Conservation (phyloP, 2,888 invertebrate genomes). For the Orgyia antiqua region DNA sequence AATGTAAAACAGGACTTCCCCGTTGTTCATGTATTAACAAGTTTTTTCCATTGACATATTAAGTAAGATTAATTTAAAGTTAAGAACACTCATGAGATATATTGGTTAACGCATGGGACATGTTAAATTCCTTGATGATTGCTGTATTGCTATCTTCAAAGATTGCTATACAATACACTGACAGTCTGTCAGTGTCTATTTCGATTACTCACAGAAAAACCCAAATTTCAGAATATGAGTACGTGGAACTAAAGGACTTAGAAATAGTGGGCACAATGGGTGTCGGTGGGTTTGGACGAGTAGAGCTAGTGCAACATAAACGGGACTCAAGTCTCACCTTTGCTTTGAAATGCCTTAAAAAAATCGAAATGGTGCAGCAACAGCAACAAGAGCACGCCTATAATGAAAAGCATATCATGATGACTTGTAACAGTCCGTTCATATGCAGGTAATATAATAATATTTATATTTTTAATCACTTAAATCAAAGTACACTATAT, state of each 20-base stretch:
- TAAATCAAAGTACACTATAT: not conserved
- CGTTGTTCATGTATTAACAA: no score
- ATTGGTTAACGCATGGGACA: no score
- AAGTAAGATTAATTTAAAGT: no score
- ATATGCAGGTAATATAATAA: constrained; percentile 87
- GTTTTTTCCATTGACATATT: no score
- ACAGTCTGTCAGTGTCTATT: no score
- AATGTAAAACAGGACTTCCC: no score
- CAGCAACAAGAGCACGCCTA: constrained; percentile 93
- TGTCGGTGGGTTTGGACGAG: constrained; percentile 94
- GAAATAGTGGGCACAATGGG: constrained; percentile 91
- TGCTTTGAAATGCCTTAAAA: constrained; percentile 93
- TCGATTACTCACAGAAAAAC: no score
- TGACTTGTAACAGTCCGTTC: constrained; percentile 88
- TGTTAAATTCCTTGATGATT: no score
- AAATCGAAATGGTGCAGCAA: constrained; percentile 91
- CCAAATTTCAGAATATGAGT: constrained; percentile 80
- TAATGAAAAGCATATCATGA: constrained; percentile 91
- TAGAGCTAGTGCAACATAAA: constrained; percentile 85
- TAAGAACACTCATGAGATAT: no score
- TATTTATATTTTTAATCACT: not conserved
- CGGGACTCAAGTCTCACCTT: constrained; percentile 79
- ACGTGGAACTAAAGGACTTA: constrained; percentile 86
- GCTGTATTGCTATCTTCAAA: no score
- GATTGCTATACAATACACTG: no score